phyloP scores from a whole-genome alignment of 2,888 invertebrate genomes.

The Leptinotarsa peninsularis region DNA sequence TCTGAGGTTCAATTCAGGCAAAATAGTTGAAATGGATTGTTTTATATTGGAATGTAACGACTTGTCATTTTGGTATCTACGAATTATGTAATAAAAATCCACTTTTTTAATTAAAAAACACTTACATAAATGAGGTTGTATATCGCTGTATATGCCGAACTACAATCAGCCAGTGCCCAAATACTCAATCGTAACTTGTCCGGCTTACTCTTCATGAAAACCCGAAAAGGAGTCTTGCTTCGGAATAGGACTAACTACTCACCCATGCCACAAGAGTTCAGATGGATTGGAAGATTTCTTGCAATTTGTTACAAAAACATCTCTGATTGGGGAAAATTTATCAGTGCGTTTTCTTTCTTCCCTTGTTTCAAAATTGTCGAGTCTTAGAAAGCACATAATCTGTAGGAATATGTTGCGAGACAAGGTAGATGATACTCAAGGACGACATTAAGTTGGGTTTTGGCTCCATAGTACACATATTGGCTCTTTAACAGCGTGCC shows the following conservation, averaged over 20 bases:
- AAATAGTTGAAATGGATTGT: background rate
- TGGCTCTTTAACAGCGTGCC: background rate
- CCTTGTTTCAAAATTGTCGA: slow-evolving; percentile 36
- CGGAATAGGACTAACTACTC: slow-evolving; percentile 36
- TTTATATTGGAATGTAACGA: background rate
- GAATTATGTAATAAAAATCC: slow-evolving; percentile 28
- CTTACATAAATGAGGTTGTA: too few species aligned
- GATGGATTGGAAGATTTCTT: slow-evolving; percentile 21
- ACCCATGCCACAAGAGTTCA: slow-evolving; percentile 5
- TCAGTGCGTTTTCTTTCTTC: slow-evolving; percentile 30
- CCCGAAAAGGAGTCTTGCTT: slow-evolving; percentile 36
- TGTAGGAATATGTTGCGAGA: slow-evolving; percentile 20
- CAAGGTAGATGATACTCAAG: background rate
- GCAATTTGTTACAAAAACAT: slow-evolving; percentile 31
- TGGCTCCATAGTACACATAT: too few species aligned
- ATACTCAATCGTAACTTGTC: slow-evolving; percentile 40
- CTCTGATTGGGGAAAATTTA: slow-evolving; percentile 31
- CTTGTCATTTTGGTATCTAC: background rate
- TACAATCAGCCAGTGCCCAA: slow-evolving; percentile 38
- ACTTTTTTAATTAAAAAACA: slow-evolving; percentile 19
- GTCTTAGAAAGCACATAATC: slow-evolving; percentile 28
- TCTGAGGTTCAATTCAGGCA: background rate
- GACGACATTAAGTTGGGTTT: too few species aligned
- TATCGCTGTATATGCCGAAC: slow-evolving; percentile 20
- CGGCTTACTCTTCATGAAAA: slow-evolving; percentile 40